Evolutionary conservation across 2,888 invertebrate species (phyloP), one percentile per base, ranked within the genome.

Genomic region (Drosophila flavopinicola): DNA sequence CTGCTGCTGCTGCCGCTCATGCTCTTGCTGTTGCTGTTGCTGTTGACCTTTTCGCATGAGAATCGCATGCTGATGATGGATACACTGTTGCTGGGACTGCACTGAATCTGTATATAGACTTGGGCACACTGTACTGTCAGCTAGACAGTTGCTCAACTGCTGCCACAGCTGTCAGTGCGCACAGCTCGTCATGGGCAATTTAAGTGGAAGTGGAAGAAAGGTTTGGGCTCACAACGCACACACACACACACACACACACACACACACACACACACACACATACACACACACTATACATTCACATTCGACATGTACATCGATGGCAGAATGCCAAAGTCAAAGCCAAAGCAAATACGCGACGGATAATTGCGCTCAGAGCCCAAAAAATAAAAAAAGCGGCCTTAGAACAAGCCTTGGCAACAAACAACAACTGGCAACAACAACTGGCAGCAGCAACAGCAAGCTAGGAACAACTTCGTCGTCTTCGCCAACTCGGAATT

Each of bases 181-280:
- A 74, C 71, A 77, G 66, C 82, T 84, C 88, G 88, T 86, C 88
- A 84, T 88, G 80, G 87, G 67, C 80, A 88, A 88, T 88, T 86
- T 86, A 84, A 88, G 78, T 85, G 78, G 85, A 84, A 88, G 71
- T 82, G 82, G 85, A 76, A 84, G 87, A 86, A 87, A 82, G 83
- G 77, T 85, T 71, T 58, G 45, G 41, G 49, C 42, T 47, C 6
- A 27, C 29, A 33, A 7, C 13, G n/a, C 35, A 15, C 29, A 49
- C 24, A 20, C 24, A 33, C 53, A 32, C 17, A n/a, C 23, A 24
- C 9, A 33, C 7, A 33, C 30, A 45, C 13, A 45, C 23, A 24
- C 27, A 49, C 57, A 49, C 23, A 10, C 13, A 15, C 23, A 29
- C 44, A 64, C 2, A 20, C 37, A 32, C 47, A 49, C 42, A 57